Percentiles rank a stretch among this genome's conserved stretches.
phyloP scores from a whole-genome alignment of 2,888 invertebrate species.

The Eugnorisma glareosa region DNA sequence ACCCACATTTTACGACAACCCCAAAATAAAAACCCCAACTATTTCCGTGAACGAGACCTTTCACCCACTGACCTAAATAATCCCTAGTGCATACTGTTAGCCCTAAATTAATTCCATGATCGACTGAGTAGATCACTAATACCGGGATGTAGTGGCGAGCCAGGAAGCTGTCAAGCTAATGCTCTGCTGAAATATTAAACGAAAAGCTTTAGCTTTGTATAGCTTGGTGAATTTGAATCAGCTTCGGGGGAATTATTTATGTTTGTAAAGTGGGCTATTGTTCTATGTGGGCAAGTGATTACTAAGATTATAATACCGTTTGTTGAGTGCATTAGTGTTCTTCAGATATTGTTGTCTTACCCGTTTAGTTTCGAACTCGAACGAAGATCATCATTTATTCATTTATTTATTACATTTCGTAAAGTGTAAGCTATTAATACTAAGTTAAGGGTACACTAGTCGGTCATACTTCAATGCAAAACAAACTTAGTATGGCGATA shows the following conservation, averaged over 20 bases:
- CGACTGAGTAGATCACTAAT: slow-evolving; percentile 45
- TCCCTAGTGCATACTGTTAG: slow-evolving; percentile 9
- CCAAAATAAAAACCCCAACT: slow-evolving; percentile 5
- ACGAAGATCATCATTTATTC: neutral
- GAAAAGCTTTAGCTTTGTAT: slow-evolving; percentile 12
- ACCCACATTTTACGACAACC: neutral
- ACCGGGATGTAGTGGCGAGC: slow-evolving; percentile 24
- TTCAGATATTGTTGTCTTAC: too few species aligned
- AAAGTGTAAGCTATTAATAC: too few species aligned
- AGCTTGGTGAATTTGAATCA: slow-evolving; percentile 19
- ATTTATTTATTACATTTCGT: too few species aligned
- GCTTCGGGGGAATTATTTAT: slow-evolving; percentile 8
- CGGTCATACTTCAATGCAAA: too few species aligned
- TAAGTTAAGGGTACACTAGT: too few species aligned
- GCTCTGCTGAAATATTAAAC: slow-evolving; percentile 49
- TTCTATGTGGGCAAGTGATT: too few species aligned
- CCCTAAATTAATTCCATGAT: slow-evolving; percentile 44
- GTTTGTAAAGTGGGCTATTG: neutral
- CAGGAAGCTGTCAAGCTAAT: slow-evolving; percentile 50
- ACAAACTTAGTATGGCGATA: too few species aligned
- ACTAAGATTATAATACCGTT: neutral
- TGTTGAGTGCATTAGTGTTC: neutral
- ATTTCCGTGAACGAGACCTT: neutral
- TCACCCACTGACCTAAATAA: slow-evolving; percentile 29
- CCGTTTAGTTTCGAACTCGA: too few species aligned